phyloP scores from a whole-genome alignment of 2,888 invertebrate genomes.

The Epistrophe grossulariae region DNA sequence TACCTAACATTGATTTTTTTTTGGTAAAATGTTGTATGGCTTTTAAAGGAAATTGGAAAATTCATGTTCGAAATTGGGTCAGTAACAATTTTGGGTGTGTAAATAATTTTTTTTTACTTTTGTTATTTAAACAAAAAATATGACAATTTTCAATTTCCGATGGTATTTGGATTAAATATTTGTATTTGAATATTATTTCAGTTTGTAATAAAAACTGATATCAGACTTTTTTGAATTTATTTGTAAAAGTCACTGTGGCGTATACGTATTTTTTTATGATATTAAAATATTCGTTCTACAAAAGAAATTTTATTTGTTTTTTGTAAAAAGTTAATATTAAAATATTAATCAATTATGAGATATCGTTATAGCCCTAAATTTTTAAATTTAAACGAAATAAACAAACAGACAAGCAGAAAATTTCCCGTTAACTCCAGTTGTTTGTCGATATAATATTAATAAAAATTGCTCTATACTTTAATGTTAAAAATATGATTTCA shows the following conservation, averaged over 20 bases:
- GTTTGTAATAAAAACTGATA: background rate
- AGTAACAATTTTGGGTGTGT: slow-evolving; percentile 33
- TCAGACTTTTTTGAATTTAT: no score
- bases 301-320: background rate
- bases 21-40: background rate
- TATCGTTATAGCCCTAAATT: no score
- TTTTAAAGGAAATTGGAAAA: slow-evolving; percentile 51
- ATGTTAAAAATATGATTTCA: no score
- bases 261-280: slow-evolving; percentile 42
- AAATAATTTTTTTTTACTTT: slow-evolving; percentile 45
- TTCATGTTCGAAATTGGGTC: slow-evolving; percentile 56
- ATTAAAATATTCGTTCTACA: background rate
- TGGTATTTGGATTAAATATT: slow-evolving; percentile 15
- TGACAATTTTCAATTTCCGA: slow-evolving; percentile 54
- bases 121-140: slow-evolving; percentile 8
- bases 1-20: slow-evolving; percentile 56
- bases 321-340: background rate
- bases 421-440: no score
- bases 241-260: slow-evolving; percentile 34
- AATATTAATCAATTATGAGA: background rate
- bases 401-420: no score
- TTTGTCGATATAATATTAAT: no score
- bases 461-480: no score
- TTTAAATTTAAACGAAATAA: no score
- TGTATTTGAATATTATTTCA: background rate